These are phyloP conservation scores for Drosophila pruinosa DNA, from an alignment of 1,140 invertebrate genomes.

Conservation along the genomic window DNA sequence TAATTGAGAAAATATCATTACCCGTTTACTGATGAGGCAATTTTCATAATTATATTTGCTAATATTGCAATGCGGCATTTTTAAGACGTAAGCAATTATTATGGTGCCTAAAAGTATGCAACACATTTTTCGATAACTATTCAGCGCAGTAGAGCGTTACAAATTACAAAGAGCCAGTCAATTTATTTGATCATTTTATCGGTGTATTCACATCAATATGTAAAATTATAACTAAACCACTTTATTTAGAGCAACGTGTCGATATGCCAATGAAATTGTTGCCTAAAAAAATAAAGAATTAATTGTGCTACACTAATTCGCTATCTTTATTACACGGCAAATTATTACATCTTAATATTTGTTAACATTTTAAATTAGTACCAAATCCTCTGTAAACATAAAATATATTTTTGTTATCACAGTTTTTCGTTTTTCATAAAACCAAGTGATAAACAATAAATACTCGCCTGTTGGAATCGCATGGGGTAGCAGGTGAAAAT, in stretches of 20 bases:
- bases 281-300: not conserved
- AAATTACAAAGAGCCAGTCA: too few species aligned
- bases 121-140: constrained; percentile 8
- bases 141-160: not conserved
- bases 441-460: not conserved
- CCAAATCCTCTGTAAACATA: not conserved
- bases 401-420: not conserved
- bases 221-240: too few species aligned
- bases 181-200: too few species aligned
- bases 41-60: not conserved
- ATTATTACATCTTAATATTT: not conserved
- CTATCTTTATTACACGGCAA: not conserved
- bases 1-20: constrained; percentile 1
- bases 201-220: too few species aligned
- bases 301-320: too few species aligned
- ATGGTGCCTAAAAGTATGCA: constrained; percentile 32
- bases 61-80: not conserved
- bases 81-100: constrained; percentile 9
- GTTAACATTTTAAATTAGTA: not conserved
- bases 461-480: not conserved
- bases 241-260: too few species aligned
- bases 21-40: not conserved
- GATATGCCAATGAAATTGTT: too few species aligned
- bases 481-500: not conserved
- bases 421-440: not conserved